These are phyloP conservation scores for Gobionotothen gibberifrons DNA, from an alignment of 2,797 vertebrate species.

Conservation along the genomic window DNA sequence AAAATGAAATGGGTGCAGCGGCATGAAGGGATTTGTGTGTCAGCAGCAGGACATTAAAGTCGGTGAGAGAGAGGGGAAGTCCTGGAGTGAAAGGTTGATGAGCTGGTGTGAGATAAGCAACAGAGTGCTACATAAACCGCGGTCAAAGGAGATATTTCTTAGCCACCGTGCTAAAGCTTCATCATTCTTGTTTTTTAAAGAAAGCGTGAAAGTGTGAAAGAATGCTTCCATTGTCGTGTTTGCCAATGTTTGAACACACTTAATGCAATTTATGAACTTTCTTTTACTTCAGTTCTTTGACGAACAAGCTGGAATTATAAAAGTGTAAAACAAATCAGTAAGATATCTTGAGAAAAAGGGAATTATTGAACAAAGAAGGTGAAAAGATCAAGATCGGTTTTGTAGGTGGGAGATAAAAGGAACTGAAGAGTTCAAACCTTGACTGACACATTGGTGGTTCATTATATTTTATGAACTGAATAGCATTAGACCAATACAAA, in stretches of 20 bases:
- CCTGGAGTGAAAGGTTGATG: conserved; percentile 45
- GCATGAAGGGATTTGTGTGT: conserved; percentile 69
- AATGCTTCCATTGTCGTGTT: neutral
- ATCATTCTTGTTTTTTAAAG: neutral
- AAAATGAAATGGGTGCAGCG: conserved; percentile 50
- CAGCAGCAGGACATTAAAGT: conserved; percentile 71
- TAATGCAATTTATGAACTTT: neutral
- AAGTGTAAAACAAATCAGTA: neutral
- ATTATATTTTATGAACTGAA: conserved; percentile 28
- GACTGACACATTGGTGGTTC: conserved; percentile 4
- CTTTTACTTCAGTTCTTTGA: conserved; percentile 3
- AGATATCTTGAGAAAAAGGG: conserved; percentile 7
- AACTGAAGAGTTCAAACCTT: conserved; percentile 18
- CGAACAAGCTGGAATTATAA: no score
- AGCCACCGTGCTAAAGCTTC: neutral
- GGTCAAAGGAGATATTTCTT: conserved; percentile 19
- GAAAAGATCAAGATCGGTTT: conserved; percentile 6
- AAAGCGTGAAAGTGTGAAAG: conserved; percentile 13
- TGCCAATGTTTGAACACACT: neutral
- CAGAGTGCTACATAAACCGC: conserved; percentile 15
- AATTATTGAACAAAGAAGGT: neutral
- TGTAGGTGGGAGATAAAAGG: neutral
- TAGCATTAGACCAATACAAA: neutral
- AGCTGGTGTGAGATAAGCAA: conserved; percentile 52
- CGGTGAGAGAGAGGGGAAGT: conserved; percentile 34